Percentiles rank a stretch among this genome's conserved stretches.
Evolutionary conservation across 1,140 invertebrate species (phyloP).

Genomic region (Hirudo medicinalis): DNA sequence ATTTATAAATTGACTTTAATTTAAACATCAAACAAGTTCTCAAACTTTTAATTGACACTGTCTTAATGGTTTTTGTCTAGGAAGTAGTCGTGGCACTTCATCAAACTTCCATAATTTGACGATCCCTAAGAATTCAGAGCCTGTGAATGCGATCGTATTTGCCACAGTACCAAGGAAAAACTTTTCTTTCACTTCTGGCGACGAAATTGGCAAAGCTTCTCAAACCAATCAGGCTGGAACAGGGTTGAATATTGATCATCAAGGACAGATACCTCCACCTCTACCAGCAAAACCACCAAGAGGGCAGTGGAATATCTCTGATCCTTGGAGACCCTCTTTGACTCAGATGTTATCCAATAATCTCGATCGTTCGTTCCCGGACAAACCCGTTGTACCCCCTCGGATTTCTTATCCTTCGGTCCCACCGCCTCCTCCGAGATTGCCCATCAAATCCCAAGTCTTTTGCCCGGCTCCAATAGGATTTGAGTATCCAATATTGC

Average conservation of each 20-base stretch:
- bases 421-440: too few relatives aligned
- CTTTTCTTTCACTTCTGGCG: background rate
- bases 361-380: background rate
- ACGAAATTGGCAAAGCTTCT: background rate
- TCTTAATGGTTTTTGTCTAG: too few relatives aligned
- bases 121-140: background rate
- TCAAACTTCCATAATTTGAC: too few relatives aligned
- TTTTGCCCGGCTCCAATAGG: too few relatives aligned
- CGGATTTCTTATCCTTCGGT: background rate
- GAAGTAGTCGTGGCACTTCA: too few relatives aligned
- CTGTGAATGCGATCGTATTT: background rate
- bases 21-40: background rate
- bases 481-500: too few relatives aligned
- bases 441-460: too few relatives aligned
- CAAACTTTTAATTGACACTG: background rate
- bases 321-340: background rate
- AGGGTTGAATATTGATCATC: background rate
- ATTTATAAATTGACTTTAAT: background rate
- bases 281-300: background rate
- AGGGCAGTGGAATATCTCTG: too few relatives aligned
- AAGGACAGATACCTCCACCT: conserved; percentile 9
- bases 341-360: too few relatives aligned
- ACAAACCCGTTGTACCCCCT: background rate
- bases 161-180: background rate
- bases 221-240: background rate